Evolutionary conservation across 2,113 vertebrate genomes (phyloP), one percentile per base, ranked within the genome.

Genomic region (Ophiodon elongatus): DNA sequence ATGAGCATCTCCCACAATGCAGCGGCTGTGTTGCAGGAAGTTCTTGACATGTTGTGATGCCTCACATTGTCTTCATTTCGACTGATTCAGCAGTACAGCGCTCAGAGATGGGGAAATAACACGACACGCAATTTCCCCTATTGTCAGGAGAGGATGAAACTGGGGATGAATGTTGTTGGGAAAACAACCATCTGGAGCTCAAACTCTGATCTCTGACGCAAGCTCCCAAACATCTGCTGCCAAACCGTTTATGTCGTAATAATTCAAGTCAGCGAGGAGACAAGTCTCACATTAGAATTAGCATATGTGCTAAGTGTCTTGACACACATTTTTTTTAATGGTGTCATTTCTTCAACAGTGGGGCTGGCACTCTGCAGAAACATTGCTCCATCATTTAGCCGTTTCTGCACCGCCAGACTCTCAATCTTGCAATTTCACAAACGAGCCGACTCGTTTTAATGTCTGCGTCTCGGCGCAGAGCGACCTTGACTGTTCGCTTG

Each of bases 401-500:
- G 5, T 84, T 78, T 82, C 85, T 77, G 81, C 85, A 57, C 63
- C 23, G 66, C 45, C 65, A 56, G 68, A 71, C 79, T 69, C 77
- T 39, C 35, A 68, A 57, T 69, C 72, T 71, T 6, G 31, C 41
- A 43, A 76, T 73, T 82, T 65, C 68, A 66, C 56, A 60, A 85
- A 85, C 33, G 8, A 47, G 52, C 60, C 2, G 6, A 37, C 56
- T 75, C 7, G 10, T 74, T 59, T 62, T 2, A 25, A 45, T 67
- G 19, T 25, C 19, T 13, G 25, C n/a, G 59, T 73, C 64, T 79
- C 69, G 2, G 69, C 29, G 68, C 68, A 79, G 71, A 63, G 68
- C 39, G 80, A 92, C 91, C 87, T 92, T 91, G 89, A 85, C 45
- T 9, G 17, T 17, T 62, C 25, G 74, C 62, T 75, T 81, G 87